Percentiles rank a stretch among this genome's conserved stretches.
Evolutionary conservation across 2,888 invertebrate species (phyloP).

Genomic region (Nephrotoma appendiculata): DNA sequence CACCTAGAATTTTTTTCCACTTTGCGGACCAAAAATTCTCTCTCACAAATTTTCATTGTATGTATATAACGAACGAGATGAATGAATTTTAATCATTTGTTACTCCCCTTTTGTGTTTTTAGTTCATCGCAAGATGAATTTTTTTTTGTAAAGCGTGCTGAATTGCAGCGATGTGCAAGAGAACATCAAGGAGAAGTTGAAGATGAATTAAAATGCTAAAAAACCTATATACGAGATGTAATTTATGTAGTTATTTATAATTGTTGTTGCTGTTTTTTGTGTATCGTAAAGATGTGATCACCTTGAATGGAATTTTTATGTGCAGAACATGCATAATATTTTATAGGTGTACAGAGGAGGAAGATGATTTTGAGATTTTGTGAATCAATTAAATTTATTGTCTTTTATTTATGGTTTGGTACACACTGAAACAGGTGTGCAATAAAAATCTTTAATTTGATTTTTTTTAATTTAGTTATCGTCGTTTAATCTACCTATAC

Average conservation of each 20-base stretch:
- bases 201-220: not conserved
- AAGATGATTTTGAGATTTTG: not conserved
- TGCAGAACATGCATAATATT: not conserved
- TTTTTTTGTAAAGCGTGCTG: no score
- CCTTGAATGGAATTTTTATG: not conserved
- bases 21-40: not conserved
- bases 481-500: no score
- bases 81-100: not conserved
- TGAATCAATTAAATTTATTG: not conserved
- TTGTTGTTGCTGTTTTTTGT: not conserved
- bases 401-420: not conserved
- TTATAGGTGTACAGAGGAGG: not conserved
- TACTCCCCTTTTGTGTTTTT: not conserved
- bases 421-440: not conserved
- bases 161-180: no score
- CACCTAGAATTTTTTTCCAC: not conserved
- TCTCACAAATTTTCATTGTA: not conserved
- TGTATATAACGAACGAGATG: not conserved
- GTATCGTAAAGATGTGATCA: not conserved
- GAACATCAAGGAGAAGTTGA: not conserved
- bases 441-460: not conserved
- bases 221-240: not conserved
- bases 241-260: not conserved
- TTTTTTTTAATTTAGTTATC: no score
- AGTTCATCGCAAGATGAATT: not conserved